Evolutionary conservation across 2,888 invertebrate species (phyloP).

Genomic region (Mechanitis messenoides): DNA sequence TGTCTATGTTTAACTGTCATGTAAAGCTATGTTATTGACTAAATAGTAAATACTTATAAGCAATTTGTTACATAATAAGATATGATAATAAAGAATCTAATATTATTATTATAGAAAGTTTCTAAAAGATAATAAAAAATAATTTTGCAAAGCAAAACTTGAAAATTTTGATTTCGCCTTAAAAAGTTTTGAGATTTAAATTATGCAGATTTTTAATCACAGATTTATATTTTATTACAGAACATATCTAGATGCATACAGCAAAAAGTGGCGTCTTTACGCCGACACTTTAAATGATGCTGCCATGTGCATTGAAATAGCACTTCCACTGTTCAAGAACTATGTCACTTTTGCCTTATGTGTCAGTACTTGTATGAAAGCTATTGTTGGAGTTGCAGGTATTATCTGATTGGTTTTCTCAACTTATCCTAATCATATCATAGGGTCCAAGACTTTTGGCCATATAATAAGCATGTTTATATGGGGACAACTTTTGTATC

Average conservation of each 20-base stretch:
- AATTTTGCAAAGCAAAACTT: too few species aligned
- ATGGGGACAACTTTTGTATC: too few species aligned
- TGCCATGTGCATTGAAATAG: conserved; percentile 92
- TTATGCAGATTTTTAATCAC: background rate
- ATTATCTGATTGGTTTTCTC: conserved; percentile 35
- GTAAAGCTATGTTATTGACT: too few species aligned
- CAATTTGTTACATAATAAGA: too few species aligned
- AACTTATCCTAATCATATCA: conserved; percentile 26
- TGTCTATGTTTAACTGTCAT: too few species aligned
- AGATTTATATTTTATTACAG: conserved; percentile 51
- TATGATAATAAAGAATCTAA: too few species aligned
- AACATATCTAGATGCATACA: conserved; percentile 88
- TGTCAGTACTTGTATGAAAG: conserved; percentile 84
- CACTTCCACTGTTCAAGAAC: conserved; percentile 82
- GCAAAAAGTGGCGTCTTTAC: conserved; percentile 96
- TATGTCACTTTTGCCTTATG: conserved; percentile 81
- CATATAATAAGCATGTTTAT: background rate
- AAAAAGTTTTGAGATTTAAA: too few species aligned
- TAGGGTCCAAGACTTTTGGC: too few species aligned
- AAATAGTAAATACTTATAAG: too few species aligned
- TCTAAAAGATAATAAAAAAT: too few species aligned
- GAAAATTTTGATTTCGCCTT: too few species aligned
- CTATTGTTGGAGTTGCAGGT: conserved; percentile 94
- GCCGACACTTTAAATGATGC: conserved; percentile 95
- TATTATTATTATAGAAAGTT: too few species aligned